Conservation (phyloP, 1,140 invertebrate genomes). For the Mactra quadrangularis region DNA sequence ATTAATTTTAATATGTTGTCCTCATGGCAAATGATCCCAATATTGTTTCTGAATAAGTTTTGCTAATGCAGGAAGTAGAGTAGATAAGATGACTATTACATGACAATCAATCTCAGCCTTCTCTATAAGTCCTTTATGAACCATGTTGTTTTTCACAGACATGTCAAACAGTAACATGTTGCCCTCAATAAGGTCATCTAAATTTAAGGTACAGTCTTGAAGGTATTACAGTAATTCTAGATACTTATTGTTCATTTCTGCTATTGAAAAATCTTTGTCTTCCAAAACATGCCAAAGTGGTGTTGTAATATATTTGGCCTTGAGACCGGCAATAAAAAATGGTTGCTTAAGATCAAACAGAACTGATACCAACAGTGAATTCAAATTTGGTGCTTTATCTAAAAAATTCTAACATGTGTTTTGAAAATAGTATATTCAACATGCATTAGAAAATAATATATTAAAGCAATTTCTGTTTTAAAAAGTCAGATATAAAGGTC, state of each 20-base stretch:
- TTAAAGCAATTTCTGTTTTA: conserved; percentile 25
- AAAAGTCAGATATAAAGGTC: conserved; percentile 20
- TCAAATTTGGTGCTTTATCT: neutral
- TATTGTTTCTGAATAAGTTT: conserved; percentile 50
- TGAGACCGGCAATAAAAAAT: conserved; percentile 57
- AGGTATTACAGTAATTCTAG: conserved; percentile 1
- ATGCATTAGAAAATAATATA: conserved; percentile 38
- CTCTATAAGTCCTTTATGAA: conserved; percentile 34
- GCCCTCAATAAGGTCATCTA: conserved; percentile 15
- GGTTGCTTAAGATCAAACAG: conserved; percentile 37
- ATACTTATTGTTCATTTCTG: conserved; percentile 32
- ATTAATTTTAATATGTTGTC: conserved; percentile 17
- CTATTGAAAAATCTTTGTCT: conserved; percentile 34
- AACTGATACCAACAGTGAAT: conserved; percentile 28
- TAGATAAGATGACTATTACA: conserved; percentile 32
- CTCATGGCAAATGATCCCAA: conserved; percentile 48
- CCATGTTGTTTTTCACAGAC: conserved; percentile 11
- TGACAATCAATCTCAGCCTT: conserved; percentile 38
- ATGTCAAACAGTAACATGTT: conserved; percentile 17
- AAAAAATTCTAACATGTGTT: neutral
- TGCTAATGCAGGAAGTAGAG: conserved; percentile 51
- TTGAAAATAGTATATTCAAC: conserved; percentile 5
- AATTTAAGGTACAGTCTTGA: neutral
- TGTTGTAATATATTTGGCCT: conserved; percentile 59
- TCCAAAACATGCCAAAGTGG: conserved; percentile 60